Evolutionary conservation across 2,797 vertebrate species (phyloP), one percentile per base, ranked within the genome.

Genomic region (Pitangus sulphuratus): DNA sequence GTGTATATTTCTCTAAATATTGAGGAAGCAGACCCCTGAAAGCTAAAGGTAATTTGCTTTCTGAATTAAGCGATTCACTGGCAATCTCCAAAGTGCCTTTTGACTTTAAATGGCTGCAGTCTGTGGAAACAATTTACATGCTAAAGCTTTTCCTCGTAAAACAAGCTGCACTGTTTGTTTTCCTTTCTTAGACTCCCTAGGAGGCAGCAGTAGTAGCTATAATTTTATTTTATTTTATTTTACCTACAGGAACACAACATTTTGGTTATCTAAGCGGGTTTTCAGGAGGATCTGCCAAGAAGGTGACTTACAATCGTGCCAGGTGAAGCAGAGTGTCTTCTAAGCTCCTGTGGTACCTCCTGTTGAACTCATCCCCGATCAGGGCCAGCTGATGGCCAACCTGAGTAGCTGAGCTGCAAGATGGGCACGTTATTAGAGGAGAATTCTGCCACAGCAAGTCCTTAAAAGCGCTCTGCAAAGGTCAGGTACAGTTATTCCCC

Each of bases 291-390:
- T 21, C 20, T 28, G 35, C 14, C 31, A 31, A 20, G 9, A 33
- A 57, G 10, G 39, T 33, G 30, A 90, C 94, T 92, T 80, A 97
- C 97, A 89, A 16, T 4, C 18, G 91, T 26, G 93, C 79, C 89
- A 97, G 84, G 33, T 87, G 90, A 45, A 95, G 87, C 84, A 97
- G 89, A 3, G 87, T 78, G 16, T 94, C 93, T 57, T 95, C 89
- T 80, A 87, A 40, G 71, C 93, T 94, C 69, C 90, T 77, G 51
- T 70, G 92, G 85, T 97, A 95, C 22, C 69, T 94, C 84, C 92
- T 96, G 90, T 98, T 97, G 90, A 99, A 89, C 71, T 98, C 98
- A 51, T 99, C 99, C 33, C 99, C 99, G 0, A 99, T 99, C 37
- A 96, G 89, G 44, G 99, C 99, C 97, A 99, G 97, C 95, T 98